Conservation (phyloP, 1,140 invertebrate species). For the Vanessa tameamea region DNA sequence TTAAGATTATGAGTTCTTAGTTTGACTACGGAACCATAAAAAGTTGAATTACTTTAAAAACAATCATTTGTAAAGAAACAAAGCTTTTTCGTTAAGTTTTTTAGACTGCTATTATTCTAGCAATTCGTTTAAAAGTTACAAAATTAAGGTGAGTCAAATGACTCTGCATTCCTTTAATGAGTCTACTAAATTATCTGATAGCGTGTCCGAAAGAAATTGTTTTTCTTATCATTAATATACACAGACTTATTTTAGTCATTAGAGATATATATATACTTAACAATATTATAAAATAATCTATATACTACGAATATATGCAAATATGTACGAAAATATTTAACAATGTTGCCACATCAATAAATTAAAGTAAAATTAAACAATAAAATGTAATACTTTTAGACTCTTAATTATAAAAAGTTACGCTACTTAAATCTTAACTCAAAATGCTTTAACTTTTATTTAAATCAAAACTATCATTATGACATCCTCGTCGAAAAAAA, state of each 20-base stretch:
- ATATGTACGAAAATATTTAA: too few relatives aligned
- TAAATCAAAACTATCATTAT: too few relatives aligned
- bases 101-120: background rate
- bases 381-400: too few relatives aligned
- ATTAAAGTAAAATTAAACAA: too few relatives aligned
- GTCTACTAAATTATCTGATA: slow-evolving; percentile 24
- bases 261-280: too few relatives aligned
- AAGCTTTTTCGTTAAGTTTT: slow-evolving; percentile 7
- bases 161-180: slow-evolving; percentile 28
- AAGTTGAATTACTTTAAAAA: background rate
- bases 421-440: too few relatives aligned
- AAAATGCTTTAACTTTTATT: too few relatives aligned
- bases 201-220: slow-evolving; percentile 20
- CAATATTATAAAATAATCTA: too few relatives aligned
- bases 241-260: background rate
- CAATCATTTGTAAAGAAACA: background rate
- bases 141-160: slow-evolving; percentile 21
- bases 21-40: background rate
- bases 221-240: background rate
- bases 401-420: too few relatives aligned
- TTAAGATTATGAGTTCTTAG: background rate
- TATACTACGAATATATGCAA: too few relatives aligned
- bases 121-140: slow-evolving; percentile 17
- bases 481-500: too few relatives aligned
- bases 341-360: too few relatives aligned